Base-by-base conservation (phyloP, 2,888 invertebrate species). In the Axea sp. region DNA sequence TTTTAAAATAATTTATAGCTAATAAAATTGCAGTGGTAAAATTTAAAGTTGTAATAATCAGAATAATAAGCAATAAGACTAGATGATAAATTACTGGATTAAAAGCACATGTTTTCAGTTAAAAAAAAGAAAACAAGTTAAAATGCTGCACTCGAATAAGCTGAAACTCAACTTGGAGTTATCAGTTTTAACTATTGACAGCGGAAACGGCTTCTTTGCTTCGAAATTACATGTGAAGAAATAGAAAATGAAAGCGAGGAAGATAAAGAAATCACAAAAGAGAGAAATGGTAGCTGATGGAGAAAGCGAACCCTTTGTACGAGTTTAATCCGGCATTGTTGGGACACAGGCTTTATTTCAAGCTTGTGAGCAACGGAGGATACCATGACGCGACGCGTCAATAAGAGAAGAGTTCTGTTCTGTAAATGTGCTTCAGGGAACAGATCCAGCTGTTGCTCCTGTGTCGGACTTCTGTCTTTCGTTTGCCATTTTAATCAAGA, bases 401-500 rank as follows among this genome's bases (percentile, higher is more conserved):
- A 73, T 73, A 86, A 86, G 85, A 86, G 86, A 82, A 83, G 84
- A 85, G 78, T 84, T 84, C 85, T 87, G 86, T 86, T 84, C 83
- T 78, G 81, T 81, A 87, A 87, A 87, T 87, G 87, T 81, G 87
- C 87, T 85, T 81, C 85, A 84, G 87, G 87, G 86, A 86, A 87
- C 84, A 71, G 82, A 86, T 87, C 87, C 87, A 87, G 87, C 87
- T 87, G 87, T 87, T 87, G 87, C 85, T 83, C 80, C 79, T 79
- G 77, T 78, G 72, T 79, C 77, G 80, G 82, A 81, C 80, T 82
- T 81, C 79, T 81, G 73, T 77, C 77, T 78, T 80, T 79, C 74
- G 82, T 82, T 86, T 86, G 86, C 85, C 86, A 86, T 87, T 87
- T 87, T 87, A 87, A 87, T 87, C 86, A 87, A 86, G 84, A 75